These are phyloP conservation scores for Rhagologus leucostigma DNA, from an alignment of 2,113 vertebrate species.

Conservation along the genomic window DNA sequence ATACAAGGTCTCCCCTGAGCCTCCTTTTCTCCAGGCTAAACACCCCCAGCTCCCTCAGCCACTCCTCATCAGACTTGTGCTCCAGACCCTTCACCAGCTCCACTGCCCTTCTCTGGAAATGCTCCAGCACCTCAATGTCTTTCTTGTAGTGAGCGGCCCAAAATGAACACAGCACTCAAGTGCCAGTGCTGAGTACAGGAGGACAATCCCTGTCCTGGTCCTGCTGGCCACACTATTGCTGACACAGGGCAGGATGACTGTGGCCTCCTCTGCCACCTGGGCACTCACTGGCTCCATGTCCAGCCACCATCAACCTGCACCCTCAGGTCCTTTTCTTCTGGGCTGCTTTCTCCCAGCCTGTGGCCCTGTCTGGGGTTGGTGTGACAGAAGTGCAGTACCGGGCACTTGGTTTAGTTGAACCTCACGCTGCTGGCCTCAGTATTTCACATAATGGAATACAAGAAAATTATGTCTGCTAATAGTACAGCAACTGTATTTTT, in stretches of 20 bases:
- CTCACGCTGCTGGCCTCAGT: not conserved
- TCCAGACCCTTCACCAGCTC: not conserved
- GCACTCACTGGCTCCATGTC: not conserved
- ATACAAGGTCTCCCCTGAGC: not conserved
- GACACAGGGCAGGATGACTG: not conserved
- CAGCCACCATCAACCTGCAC: too few species aligned
- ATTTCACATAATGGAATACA: not conserved
- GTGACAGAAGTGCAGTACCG: not conserved
- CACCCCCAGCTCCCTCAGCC: not conserved
- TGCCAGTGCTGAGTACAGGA: not conserved
- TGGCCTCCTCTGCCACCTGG: not conserved
- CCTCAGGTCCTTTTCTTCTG: not conserved
- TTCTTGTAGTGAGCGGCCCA: not conserved
- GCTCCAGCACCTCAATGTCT: not conserved
- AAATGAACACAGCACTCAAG: not conserved
- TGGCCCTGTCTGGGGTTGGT: not conserved
- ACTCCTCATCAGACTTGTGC: not conserved
- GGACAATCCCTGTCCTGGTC: not conserved
- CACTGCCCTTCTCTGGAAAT: not conserved
- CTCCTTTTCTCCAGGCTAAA: not conserved
- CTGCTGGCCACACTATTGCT: not conserved
- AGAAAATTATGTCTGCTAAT: not conserved
- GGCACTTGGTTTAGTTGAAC: not conserved
- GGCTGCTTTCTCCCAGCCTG: not conserved
- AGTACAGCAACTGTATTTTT: not conserved